Conservation (phyloP, 2,797 vertebrate species). For the Bradypodion ventrale region DNA sequence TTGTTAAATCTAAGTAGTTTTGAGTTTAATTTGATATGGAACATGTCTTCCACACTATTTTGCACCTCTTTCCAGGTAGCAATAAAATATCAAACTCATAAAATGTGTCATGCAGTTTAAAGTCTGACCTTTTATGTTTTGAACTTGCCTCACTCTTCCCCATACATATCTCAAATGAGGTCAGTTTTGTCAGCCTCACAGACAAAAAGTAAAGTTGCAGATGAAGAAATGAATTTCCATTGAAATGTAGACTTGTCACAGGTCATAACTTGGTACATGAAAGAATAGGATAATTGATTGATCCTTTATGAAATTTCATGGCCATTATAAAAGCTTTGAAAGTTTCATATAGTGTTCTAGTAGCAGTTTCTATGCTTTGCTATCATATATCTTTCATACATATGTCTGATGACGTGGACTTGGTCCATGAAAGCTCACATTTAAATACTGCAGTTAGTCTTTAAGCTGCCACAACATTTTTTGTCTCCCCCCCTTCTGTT, state of each 20-base stretch:
- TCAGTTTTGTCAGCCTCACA: neutral
- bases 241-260: neutral
- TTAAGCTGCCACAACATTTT: too few species aligned
- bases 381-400: too few species aligned
- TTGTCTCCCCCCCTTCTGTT: too few species aligned
- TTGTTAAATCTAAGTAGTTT: neutral
- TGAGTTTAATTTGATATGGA: constrained; percentile 8
- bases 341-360: too few species aligned
- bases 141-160: constrained; percentile 11
- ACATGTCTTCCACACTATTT: constrained; percentile 2
- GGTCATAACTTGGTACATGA: neutral
- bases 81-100: neutral
- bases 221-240: neutral
- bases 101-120: neutral
- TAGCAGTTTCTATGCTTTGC: too few species aligned
- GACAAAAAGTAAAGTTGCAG: neutral
- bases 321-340: too few species aligned
- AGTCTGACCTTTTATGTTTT: constrained; percentile 4
- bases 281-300: too few species aligned
- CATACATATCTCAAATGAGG: constrained; percentile 2
- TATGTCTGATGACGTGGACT: too few species aligned
- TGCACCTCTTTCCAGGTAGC: neutral
- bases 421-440: too few species aligned
- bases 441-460: too few species aligned
- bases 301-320: too few species aligned